phyloP scores from a whole-genome alignment of 2,888 invertebrate species.

The Pachydiplax longipennis region DNA sequence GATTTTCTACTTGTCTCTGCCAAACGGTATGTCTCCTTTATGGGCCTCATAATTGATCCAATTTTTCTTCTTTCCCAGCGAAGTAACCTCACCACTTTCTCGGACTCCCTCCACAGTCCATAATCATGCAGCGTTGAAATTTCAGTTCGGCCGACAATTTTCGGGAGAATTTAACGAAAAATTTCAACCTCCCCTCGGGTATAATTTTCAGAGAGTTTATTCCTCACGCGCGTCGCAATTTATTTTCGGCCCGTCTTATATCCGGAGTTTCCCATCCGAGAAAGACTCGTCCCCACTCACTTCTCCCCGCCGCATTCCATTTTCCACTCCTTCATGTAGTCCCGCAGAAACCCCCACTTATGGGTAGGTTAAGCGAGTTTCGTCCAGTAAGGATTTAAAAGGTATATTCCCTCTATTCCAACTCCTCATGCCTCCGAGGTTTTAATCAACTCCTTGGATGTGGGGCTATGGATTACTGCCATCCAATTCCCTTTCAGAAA shows the following conservation, averaged over 20 bases:
- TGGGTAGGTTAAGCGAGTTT: constrained; percentile 16
- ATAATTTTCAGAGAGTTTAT: neutral
- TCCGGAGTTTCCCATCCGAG: neutral
- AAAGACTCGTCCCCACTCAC: neutral
- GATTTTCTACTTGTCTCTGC: no score
- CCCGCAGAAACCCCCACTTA: neutral
- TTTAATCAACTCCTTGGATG: constrained; percentile 17
- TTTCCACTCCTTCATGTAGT: neutral
- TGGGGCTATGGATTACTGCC: neutral
- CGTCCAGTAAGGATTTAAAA: constrained; percentile 24
- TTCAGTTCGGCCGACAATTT: neutral
- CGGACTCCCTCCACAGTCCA: neutral
- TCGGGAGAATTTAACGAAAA: neutral
- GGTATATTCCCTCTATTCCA: neutral
- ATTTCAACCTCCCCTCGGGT: neutral
- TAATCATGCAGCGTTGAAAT: neutral
- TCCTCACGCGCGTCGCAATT: neutral
- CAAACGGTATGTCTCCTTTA: no score
- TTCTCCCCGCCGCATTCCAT: neutral
- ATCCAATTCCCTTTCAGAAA: constrained; percentile 1
- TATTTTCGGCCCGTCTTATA: neutral
- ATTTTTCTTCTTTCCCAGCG: neutral
- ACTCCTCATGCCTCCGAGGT: constrained; percentile 11
- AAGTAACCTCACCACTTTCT: neutral
- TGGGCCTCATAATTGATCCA: no score